phyloP scores from a whole-genome alignment of 2,113 vertebrate genomes.

The Equus quagga region DNA sequence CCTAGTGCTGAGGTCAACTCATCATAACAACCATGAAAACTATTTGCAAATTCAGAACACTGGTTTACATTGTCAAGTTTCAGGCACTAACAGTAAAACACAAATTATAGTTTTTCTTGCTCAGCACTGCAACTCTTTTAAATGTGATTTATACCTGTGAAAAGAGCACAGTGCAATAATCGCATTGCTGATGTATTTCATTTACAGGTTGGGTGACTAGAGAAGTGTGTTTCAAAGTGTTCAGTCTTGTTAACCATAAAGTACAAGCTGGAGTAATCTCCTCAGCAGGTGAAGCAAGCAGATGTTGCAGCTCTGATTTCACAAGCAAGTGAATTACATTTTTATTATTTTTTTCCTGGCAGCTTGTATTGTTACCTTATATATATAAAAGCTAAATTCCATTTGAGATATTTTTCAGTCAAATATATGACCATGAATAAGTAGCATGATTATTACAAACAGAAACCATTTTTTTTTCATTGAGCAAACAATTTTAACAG shows the following conservation, averaged over 20 bases:
- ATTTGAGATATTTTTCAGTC: not conserved
- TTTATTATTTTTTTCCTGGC: not conserved
- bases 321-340: conserved; percentile 7
- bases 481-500: not conserved
- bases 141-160: conserved; percentile 34
- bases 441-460: not conserved
- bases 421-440: not conserved
- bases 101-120: not conserved
- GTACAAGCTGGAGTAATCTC: conserved; percentile 48
- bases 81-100: conserved; percentile 23
- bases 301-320: conserved; percentile 60
- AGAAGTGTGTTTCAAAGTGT: conserved; percentile 63
- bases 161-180: conserved; percentile 38
- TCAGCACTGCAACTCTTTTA: conserved; percentile 32
- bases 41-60: conserved; percentile 19
- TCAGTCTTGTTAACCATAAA: conserved; percentile 68
- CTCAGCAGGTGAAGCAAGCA: conserved; percentile 60
- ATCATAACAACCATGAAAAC: not conserved
- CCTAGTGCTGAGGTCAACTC: not conserved
- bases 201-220: conserved; percentile 69
- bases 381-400: not conserved
- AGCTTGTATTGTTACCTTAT: not conserved
- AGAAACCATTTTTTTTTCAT: not conserved
- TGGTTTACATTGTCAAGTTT: conserved; percentile 2
- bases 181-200: conserved; percentile 68